Evolutionary conservation across 2,888 invertebrate genomes (phyloP).

Genomic region (Pantelozetes paolii): DNA sequence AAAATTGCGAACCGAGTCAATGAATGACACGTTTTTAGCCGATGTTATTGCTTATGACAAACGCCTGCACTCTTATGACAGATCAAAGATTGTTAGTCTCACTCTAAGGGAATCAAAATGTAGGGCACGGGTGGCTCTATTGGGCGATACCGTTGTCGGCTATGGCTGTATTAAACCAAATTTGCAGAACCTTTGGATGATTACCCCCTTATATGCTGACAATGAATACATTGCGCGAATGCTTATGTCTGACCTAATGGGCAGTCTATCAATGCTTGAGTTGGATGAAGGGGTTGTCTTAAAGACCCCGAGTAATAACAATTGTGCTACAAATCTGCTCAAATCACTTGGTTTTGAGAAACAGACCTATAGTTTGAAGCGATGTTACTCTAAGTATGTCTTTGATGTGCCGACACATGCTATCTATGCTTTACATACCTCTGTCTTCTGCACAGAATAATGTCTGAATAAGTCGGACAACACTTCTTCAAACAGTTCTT

Average conservation of each 20-base stretch:
- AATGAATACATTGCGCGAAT: constrained; percentile 43
- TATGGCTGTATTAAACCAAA: constrained; percentile 46
- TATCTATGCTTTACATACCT: constrained; percentile 46
- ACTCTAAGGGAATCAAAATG: constrained; percentile 45
- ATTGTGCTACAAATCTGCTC: constrained; percentile 43
- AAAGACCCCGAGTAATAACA: constrained; percentile 45
- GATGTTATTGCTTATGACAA: constrained; percentile 44
- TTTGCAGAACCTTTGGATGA: constrained; percentile 46
- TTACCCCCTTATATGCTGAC: constrained; percentile 47
- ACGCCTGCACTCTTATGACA: constrained; percentile 45
- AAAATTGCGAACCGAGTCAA: constrained; percentile 33
- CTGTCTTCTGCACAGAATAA: constrained; percentile 47
- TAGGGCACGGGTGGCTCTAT: constrained; percentile 43
- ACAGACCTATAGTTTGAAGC: constrained; percentile 43
- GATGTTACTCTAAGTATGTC: constrained; percentile 45
- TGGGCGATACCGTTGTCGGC: constrained; percentile 41
- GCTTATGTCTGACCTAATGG: constrained; percentile 43
- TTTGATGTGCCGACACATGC: constrained; percentile 44
- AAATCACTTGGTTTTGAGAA: constrained; percentile 43
- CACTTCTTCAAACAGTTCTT: constrained; percentile 7
- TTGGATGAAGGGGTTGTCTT: constrained; percentile 44
- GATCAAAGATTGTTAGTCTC: constrained; percentile 43
- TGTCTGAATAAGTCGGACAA: no score
- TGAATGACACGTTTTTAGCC: constrained; percentile 28
- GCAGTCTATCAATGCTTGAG: constrained; percentile 39